Evolutionary conservation across 2,888 invertebrate genomes (phyloP).

Genomic region (Hesperia comma): DNA sequence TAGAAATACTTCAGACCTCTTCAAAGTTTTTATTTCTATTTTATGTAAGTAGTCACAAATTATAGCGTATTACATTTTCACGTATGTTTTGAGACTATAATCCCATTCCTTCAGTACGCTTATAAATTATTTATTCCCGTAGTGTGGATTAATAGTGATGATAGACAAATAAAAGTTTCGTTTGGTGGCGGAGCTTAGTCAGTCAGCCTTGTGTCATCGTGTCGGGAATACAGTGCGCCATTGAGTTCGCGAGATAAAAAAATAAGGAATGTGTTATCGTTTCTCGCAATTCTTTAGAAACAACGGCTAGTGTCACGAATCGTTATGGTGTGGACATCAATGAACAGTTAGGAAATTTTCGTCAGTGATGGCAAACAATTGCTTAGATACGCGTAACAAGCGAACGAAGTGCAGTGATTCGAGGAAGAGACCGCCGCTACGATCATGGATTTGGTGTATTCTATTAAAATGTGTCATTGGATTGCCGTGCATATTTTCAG

Average conservation of each 20-base stretch:
- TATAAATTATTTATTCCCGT: conserved; percentile 46
- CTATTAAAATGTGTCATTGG: conserved; percentile 64
- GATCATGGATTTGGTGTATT: conserved; percentile 70
- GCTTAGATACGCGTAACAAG: conserved; percentile 56
- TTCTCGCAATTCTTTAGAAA: conserved; percentile 55
- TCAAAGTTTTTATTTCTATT: conserved; percentile 70
- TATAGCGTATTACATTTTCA: conserved; percentile 60
- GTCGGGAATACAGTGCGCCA: conserved; percentile 74
- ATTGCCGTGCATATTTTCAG: conserved; percentile 67
- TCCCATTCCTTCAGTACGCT: conserved; percentile 42
- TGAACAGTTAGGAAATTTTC: conserved; percentile 48
- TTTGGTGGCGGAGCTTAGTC: conserved; percentile 50
- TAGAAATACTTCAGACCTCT: conserved; percentile 57
- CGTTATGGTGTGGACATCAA: conserved; percentile 68
- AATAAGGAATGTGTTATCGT: conserved; percentile 69
- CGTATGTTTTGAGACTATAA: conserved; percentile 51
- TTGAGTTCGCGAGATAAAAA: conserved; percentile 64
- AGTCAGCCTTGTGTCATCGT: conserved; percentile 73
- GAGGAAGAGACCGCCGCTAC: conserved; percentile 60
- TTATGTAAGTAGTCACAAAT: conserved; percentile 70
- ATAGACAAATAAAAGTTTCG: conserved; percentile 58
- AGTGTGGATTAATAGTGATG: conserved; percentile 48
- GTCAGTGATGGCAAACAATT: conserved; percentile 66
- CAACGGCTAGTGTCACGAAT: conserved; percentile 55
- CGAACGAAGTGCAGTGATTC: conserved; percentile 61